These are phyloP conservation scores for Larimichthys crocea DNA, from an alignment of 2,113 vertebrate species.

Conservation along the genomic window DNA sequence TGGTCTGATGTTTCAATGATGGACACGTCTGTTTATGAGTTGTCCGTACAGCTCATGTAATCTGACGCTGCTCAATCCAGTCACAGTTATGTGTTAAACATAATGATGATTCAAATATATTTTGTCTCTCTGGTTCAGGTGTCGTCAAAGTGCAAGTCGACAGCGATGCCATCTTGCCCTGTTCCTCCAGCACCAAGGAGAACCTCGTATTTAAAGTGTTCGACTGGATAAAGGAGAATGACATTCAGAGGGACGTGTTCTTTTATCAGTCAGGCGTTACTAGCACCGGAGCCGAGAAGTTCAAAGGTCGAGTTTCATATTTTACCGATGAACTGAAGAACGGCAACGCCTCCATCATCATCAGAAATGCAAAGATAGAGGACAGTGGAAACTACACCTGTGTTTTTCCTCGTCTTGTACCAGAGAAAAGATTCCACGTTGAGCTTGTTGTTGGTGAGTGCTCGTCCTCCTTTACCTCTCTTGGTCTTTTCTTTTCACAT, in stretches of 20 bases:
- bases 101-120: not conserved
- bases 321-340: not conserved
- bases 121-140: not conserved
- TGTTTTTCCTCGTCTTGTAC: fast-evolving
- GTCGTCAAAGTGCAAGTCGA: not conserved
- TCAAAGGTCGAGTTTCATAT: constrained; percentile 26
- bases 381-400: constrained; percentile 25
- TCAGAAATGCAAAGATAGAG: not conserved
- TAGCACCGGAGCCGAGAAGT: not conserved
- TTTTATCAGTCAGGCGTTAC: fast-evolving
- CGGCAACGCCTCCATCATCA: constrained; percentile 12
- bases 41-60: too few species aligned
- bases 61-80: too few species aligned
- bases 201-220: not conserved
- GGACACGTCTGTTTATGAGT: too few species aligned
- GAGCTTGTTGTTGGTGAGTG: constrained; percentile 11
- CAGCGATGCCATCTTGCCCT: not conserved
- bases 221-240: not conserved
- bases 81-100: not conserved
- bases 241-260: not conserved
- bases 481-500: too few species aligned
- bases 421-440: fast-evolving
- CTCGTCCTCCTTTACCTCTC: too few species aligned
- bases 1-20: too few species aligned
- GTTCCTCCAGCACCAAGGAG: not conserved